Evolutionary conservation across 2,113 vertebrate genomes (phyloP).

Genomic region (Chroicocephalus ridibundus): DNA sequence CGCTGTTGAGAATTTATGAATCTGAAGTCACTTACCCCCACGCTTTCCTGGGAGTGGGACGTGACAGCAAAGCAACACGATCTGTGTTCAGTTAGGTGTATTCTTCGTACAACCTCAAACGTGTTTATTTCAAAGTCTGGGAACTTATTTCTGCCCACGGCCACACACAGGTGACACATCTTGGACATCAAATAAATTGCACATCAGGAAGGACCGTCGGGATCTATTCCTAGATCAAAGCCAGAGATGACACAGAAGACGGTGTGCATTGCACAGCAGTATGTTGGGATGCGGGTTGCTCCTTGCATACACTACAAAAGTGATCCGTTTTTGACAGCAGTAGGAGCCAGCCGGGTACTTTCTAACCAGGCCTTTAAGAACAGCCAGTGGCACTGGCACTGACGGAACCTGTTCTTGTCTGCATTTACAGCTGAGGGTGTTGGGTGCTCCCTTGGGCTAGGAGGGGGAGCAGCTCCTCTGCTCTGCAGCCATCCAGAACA

Average conservation of each 20-base stretch:
- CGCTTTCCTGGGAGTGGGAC: no score
- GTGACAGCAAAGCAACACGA: neutral
- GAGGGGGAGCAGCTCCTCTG: neutral
- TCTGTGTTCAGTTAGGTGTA: neutral
- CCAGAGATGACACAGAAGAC: neutral
- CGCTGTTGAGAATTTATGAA: no score
- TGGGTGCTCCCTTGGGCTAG: neutral
- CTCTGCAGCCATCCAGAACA: neutral
- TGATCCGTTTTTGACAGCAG: neutral
- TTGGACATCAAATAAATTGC: neutral
- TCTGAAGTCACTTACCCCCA: no score
- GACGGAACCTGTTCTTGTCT: neutral
- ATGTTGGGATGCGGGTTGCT: neutral
- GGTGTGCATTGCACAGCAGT: no score
- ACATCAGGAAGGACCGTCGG: neutral
- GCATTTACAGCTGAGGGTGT: neutral
- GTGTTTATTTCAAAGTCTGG: neutral
- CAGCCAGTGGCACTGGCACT: neutral
- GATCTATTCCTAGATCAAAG: neutral
- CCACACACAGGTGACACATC: neutral
- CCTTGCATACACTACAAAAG: neutral
- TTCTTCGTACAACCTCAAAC: neutral
- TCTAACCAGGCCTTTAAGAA: neutral
- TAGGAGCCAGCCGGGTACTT: neutral
- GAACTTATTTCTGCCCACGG: neutral